Evolutionary conservation across 2,888 invertebrate species (phyloP), one percentile per base, ranked within the genome.

Genomic region (Drosophila pegasa): DNA sequence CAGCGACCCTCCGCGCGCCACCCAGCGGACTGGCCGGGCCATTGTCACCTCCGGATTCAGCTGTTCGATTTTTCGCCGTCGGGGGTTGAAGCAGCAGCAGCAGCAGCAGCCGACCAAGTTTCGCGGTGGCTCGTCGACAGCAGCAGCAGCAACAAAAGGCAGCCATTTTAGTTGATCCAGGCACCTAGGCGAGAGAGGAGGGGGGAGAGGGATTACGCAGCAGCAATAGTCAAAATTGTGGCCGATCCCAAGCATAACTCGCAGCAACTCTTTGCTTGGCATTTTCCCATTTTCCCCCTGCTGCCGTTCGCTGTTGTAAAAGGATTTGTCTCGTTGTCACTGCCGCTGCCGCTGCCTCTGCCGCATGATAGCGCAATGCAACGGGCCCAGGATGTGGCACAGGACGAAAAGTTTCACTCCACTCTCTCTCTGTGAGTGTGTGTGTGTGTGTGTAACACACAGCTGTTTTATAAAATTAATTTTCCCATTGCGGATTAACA

Each of bases 401-500:
- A 56, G 47, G 51, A 64, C 50, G 55, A 45, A 67, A 67, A 68
- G 37, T 63, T 66, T 64, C 31, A 31, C 18, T 40, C 31, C 47
- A 16, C 25, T 25, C 25, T 25, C 25, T 5, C 25, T 25, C 18
- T 25, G n/a, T 43, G 2, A 18, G 27, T 38, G 7, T 29, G 29
- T 27, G 29, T 41, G 52, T 71, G 29, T 51, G 45, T 61, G 45
- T 57, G 60, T 56, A n/a, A 60, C 72, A 75, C 79, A 88, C 89
- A 90, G 91, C 84, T 90, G 90, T 90, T 89, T 84, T 82, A 80
- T 79, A 84, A 89, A 84, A 87, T 77, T 78, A 86, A 91, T 90
- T 90, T 90, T 90, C 90, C 88, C 90, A 90, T 71, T 89, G 85
- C 89, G 90, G 90, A 87, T 91, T 91, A 91, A 89, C 88, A 87